These are phyloP conservation scores for Ptychodera flava DNA, from an alignment of 35 echinoderm and acorn worm genomes.

Conservation along the genomic window DNA sequence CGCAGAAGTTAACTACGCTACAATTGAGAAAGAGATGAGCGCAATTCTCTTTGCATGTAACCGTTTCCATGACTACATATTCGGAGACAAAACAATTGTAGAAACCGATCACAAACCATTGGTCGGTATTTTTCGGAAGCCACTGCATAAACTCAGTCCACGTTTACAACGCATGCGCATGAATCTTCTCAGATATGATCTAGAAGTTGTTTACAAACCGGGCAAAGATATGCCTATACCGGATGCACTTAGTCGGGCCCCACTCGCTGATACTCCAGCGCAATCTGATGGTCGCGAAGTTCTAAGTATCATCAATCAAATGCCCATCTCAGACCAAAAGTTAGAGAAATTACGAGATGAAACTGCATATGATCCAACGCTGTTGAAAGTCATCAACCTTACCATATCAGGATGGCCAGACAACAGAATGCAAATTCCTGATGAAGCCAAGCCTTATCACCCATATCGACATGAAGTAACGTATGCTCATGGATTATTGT, in stretches of 20 bases:
- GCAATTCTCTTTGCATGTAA: slow-evolving; percentile 27
- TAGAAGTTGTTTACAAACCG: slow-evolving; percentile 20
- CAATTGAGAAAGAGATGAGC: slow-evolving; percentile 40
- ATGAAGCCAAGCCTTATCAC: not conserved
- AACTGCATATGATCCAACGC: slow-evolving; percentile 21
- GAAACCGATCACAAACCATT: slow-evolving; percentile 8
- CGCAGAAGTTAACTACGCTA: slow-evolving; percentile 26
- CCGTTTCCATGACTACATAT: slow-evolving; percentile 6
- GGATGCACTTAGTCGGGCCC: slow-evolving; percentile 36
- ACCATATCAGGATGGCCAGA: not conserved
- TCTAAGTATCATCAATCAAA: too few relatives aligned
- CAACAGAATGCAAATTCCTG: not conserved
- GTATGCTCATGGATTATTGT: not conserved
- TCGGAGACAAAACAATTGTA: not conserved
- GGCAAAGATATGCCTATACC: slow-evolving; percentile 21
- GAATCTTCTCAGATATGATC: too few relatives aligned
- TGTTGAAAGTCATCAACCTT: slow-evolving; percentile 15
- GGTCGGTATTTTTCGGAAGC: not conserved
- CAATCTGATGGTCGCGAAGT: too few relatives aligned
- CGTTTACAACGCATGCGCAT: slow-evolving; percentile 36
- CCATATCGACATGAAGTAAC: slow-evolving; percentile 9
- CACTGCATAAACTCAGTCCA: slow-evolving; percentile 2
- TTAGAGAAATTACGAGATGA: too few relatives aligned
- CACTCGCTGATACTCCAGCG: slow-evolving; percentile 10
- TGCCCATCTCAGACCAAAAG: too few relatives aligned